Conservation (phyloP, 2,888 invertebrate genomes). For the Microplitis deprimator region DNA sequence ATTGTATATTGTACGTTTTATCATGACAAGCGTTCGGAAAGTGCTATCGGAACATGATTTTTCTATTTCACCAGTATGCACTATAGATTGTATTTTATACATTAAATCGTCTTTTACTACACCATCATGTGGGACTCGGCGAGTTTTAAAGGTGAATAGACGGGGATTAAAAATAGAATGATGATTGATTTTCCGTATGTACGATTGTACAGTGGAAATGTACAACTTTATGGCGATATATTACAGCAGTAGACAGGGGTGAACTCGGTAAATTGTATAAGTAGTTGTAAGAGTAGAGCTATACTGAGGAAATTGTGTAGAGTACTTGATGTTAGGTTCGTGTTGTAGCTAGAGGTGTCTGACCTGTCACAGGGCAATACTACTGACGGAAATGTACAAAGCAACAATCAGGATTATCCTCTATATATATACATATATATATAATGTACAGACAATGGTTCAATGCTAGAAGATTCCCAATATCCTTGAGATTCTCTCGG, state of each 20-base stretch:
- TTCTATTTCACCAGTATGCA: not conserved
- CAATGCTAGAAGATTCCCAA: not conserved
- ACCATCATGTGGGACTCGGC: not conserved
- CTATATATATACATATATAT: not conserved
- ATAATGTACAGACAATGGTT: not conserved
- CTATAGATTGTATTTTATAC: not conserved
- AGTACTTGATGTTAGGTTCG: not conserved
- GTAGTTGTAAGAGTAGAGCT: not conserved
- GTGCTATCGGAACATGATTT: not conserved
- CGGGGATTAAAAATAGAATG: conserved; percentile 56
- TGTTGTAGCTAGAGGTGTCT: conserved; percentile 51
- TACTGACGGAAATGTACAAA: conserved; percentile 43
- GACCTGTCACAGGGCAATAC: conserved; percentile 53
- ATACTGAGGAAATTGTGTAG: not conserved
- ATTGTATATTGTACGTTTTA: too few species aligned
- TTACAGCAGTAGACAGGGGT: not conserved
- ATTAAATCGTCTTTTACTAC: not conserved
- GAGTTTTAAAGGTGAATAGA: conserved; percentile 12
- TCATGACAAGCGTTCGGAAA: too few species aligned
- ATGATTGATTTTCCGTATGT: conserved; percentile 53
- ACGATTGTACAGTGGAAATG: not conserved
- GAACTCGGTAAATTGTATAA: not conserved
- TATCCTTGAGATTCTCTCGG: not conserved
- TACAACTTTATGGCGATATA: conserved; percentile 14
- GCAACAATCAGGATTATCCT: conserved; percentile 7